A percentile compares a stretch with the other conserved stretches of the same genome.
These are phyloP conservation scores for Odontocerum albicorne DNA, from an alignment of 2,888 invertebrate species.

Conservation along the genomic window DNA sequence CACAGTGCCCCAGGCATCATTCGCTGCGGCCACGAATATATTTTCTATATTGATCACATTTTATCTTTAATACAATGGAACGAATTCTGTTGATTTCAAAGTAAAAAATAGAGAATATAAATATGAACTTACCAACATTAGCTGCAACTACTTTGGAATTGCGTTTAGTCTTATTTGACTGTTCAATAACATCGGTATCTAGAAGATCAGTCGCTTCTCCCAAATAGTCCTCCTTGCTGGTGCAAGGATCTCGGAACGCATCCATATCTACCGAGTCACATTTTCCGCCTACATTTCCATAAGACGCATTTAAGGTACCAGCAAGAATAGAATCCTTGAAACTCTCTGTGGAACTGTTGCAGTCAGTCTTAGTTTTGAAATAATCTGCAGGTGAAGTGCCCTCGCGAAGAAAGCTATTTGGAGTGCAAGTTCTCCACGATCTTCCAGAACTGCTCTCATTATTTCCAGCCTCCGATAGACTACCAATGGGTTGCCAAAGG, in stretches of 20 bases:
- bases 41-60: no score
- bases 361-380: constrained; percentile 12
- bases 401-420: constrained; percentile 11
- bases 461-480: constrained; percentile 30
- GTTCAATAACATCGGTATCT: constrained; percentile 13
- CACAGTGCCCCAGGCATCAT: neutral
- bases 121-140: constrained; percentile 11
- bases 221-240: constrained; percentile 15
- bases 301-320: constrained; percentile 14
- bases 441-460: constrained; percentile 19
- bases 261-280: constrained; percentile 13
- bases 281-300: constrained; percentile 14
- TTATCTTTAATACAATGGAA: neutral
- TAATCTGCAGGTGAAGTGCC: constrained; percentile 10
- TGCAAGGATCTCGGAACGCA: constrained; percentile 12
- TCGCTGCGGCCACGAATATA: neutral
- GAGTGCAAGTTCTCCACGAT: constrained; percentile 19
- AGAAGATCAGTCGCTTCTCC: constrained; percentile 15
- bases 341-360: constrained; percentile 18
- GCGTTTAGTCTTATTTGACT: neutral
- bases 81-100: neutral
- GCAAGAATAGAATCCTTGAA: constrained; percentile 23
- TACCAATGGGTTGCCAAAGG: constrained; percentile 46
- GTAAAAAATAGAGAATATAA: neutral
- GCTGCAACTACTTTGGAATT: constrained; percentile 9